A percentile compares a stretch with the other conserved stretches of the same genome.
These are phyloP conservation scores for Litoditis marina DNA, from an alignment of 2,888 invertebrate genomes.

Conservation along the genomic window DNA sequence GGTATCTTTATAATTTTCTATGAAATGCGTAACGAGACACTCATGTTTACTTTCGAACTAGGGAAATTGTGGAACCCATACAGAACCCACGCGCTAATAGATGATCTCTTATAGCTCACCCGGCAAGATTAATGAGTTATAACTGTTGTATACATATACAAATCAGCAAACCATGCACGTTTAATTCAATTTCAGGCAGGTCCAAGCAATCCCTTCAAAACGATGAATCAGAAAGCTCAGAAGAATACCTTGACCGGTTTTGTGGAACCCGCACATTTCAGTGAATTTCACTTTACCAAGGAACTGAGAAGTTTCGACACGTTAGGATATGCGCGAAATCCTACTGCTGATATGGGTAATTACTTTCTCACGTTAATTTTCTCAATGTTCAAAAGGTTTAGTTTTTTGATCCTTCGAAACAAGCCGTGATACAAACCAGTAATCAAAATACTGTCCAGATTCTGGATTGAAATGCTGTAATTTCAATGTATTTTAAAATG, in stretches of 20 bases:
- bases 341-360: constrained; percentile 72
- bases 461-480: too few relatives aligned
- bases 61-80: background rate
- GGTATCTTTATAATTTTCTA: background rate
- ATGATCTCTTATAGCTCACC: too few relatives aligned
- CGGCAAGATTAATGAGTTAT: too few relatives aligned
- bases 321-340: constrained; percentile 82
- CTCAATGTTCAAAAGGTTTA: too few relatives aligned
- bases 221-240: constrained; percentile 80
- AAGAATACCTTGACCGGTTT: constrained; percentile 90
- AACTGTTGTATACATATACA: too few relatives aligned
- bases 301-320: constrained; percentile 59
- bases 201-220: constrained; percentile 87
- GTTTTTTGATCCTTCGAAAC: too few relatives aligned
- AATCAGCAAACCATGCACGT: background rate
- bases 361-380: too few relatives aligned
- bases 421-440: too few relatives aligned
- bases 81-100: background rate
- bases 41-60: background rate
- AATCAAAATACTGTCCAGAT: too few relatives aligned
- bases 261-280: constrained; percentile 90
- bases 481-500: too few relatives aligned
- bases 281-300: constrained; percentile 72
- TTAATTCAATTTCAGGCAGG: constrained; percentile 73
- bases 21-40: background rate